phyloP scores from a whole-genome alignment of 2,113 vertebrate genomes.

The Oenanthe oenanthe region DNA sequence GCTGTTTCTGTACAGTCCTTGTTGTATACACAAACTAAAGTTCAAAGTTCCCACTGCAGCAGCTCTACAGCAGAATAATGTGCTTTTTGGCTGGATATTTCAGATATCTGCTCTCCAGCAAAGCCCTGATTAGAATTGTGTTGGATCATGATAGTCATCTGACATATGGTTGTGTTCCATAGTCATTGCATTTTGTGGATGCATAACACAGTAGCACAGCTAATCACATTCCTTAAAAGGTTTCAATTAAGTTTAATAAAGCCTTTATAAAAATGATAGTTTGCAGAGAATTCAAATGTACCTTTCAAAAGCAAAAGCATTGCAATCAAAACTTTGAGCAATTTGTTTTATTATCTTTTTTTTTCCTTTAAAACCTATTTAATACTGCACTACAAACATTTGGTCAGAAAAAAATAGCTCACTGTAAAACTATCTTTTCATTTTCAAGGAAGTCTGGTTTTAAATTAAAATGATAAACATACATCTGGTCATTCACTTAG shows the following conservation, averaged over 20 bases:
- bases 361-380: not conserved
- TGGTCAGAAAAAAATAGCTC: slow-evolving; percentile 26
- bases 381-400: not conserved
- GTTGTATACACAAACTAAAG: not conserved
- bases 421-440: not conserved
- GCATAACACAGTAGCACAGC: not conserved
- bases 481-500: slow-evolving; percentile 34
- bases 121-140: not conserved
- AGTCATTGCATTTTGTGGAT: not conserved
- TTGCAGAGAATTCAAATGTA: not conserved
- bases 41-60: not conserved
- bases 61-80: not conserved
- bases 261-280: not conserved
- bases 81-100: not conserved
- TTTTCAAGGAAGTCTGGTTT: slow-evolving; percentile 40
- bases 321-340: not conserved
- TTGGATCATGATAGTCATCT: not conserved
- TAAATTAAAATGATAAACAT: slow-evolving; percentile 33
- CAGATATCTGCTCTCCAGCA: not conserved
- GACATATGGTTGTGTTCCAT: not conserved
- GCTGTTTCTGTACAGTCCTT: not conserved
- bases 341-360: not conserved
- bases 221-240: not conserved
- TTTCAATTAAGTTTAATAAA: not conserved
- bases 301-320: not conserved